Base-by-base conservation (phyloP, 2,113 vertebrate genomes). In the Nestor notabilis region DNA sequence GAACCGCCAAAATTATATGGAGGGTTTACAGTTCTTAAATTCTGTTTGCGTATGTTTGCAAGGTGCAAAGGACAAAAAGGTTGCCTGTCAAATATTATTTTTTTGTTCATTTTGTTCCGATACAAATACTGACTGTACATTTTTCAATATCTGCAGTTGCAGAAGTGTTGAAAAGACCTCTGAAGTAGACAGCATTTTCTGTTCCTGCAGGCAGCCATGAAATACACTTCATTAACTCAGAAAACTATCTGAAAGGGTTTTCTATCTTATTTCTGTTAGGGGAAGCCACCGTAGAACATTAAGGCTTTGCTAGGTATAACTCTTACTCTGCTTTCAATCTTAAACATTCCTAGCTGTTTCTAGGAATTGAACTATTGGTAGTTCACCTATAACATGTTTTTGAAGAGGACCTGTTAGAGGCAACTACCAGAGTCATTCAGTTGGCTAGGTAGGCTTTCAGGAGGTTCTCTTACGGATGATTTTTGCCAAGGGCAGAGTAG, bases 191-290 rank as follows among this genome's bases (percentile, higher is more conserved):
- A 44, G 13, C 4, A 8, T 69, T 79, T 75, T 23, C 13, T 56
- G 5, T 74, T 78, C 50, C 82, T 85, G 46, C 15, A 35, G 55
- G 10, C 29, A 92, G 24, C 50, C 9, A 7, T 35, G 52, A 15
- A 53, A 14, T 39, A 17, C 0, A 0, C 15, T 77, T 84, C 18
- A 12, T 46, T 43, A 61, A 27, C 41, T 75, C 7, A 5, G 28
- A 71, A 80, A 43, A 41, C 13, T 60, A 10, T 24, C 2, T 13
- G 35, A 50, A 60, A 28, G 35, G 8, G 5, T 46, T 85, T 90
- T 79, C 47, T 66, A 7, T 17, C 37, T 37, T 53, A 6, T 29
- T 15, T 56, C 46, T 89, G 5, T 24, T 33, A 39, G 24, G 14
- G 18, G 17, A 11, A 75, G 11, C 58, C 17, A 2, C 5, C 46